Conservation (phyloP, 2,113 vertebrate genomes). For the Sorex araneus region DNA sequence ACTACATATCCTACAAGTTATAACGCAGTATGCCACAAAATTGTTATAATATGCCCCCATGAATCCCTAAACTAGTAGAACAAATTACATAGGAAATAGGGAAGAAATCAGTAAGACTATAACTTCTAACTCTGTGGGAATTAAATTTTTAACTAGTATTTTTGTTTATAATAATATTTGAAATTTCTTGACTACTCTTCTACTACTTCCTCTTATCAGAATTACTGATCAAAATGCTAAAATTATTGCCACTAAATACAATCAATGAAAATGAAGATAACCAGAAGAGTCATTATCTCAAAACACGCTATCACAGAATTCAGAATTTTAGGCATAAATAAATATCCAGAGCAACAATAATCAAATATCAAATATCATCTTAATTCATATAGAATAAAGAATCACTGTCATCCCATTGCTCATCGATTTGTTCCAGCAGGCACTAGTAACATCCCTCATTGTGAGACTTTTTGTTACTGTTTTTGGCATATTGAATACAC, state of each 20-base stretch:
- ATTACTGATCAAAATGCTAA: constrained; percentile 43
- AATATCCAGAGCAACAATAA: constrained; percentile 33
- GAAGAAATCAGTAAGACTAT: not conserved
- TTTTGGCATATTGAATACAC: too few species aligned
- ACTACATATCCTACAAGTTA: not conserved
- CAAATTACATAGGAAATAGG: not conserved
- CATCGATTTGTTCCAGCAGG: too few species aligned
- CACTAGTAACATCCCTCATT: too few species aligned
- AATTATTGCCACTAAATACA: constrained; percentile 22
- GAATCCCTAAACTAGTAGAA: not conserved
- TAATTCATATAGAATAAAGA: too few species aligned
- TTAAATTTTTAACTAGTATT: constrained; percentile 31
- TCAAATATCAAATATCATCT: not conserved
- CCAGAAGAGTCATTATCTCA: not conserved
- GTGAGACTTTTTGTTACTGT: too few species aligned
- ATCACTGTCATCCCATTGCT: too few species aligned
- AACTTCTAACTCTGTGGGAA: not conserved
- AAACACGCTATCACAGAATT: not conserved
- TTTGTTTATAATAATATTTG: not conserved
- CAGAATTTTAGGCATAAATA: not conserved
- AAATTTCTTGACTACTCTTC: not conserved
- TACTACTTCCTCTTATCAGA: not conserved
- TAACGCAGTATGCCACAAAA: not conserved
- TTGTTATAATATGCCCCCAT: not conserved
- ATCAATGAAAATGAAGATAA: constrained; percentile 36